phyloP scores from a whole-genome alignment of 2,113 vertebrate species.

The Ranitomeya variabilis region DNA sequence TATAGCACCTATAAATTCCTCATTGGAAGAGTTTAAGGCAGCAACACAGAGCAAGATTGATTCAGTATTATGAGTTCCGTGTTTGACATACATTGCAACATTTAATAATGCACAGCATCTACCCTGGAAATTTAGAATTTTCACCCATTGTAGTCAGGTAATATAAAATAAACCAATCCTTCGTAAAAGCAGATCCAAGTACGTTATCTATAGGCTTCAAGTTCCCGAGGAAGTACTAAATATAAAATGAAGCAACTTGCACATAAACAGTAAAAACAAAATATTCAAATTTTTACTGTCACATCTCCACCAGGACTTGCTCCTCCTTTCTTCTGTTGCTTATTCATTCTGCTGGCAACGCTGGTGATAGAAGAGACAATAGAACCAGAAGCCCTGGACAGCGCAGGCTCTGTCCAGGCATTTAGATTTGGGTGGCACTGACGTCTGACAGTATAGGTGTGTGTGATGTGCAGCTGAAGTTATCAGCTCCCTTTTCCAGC shows the following conservation, averaged over 20 bases:
- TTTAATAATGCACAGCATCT: background rate
- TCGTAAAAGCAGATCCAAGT: background rate
- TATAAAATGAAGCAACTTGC: background rate
- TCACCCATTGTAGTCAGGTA: background rate
- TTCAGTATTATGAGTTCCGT: background rate
- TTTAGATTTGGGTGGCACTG: too few relatives aligned
- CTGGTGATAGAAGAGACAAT: too few relatives aligned
- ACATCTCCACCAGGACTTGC: too few relatives aligned
- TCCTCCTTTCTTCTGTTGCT: too few relatives aligned
- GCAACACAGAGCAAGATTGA: conserved; percentile 17
- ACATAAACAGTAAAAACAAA: too few relatives aligned
- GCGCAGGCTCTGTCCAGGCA: too few relatives aligned
- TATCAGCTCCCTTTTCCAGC: too few relatives aligned
- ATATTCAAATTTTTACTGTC: too few relatives aligned
- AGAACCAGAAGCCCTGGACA: too few relatives aligned
- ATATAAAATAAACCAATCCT: background rate
- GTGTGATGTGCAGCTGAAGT: too few relatives aligned
- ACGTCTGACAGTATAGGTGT: too few relatives aligned
- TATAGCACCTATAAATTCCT: conserved; percentile 37
- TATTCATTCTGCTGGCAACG: too few relatives aligned
- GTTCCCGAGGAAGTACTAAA: background rate
- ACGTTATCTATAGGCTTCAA: background rate
- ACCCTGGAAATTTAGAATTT: background rate
- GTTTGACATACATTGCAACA: background rate
- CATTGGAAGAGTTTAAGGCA: conserved; percentile 21